Evolutionary conservation across 2,797 vertebrate genomes (phyloP).

Genomic region (Nannoperca obscura): DNA sequence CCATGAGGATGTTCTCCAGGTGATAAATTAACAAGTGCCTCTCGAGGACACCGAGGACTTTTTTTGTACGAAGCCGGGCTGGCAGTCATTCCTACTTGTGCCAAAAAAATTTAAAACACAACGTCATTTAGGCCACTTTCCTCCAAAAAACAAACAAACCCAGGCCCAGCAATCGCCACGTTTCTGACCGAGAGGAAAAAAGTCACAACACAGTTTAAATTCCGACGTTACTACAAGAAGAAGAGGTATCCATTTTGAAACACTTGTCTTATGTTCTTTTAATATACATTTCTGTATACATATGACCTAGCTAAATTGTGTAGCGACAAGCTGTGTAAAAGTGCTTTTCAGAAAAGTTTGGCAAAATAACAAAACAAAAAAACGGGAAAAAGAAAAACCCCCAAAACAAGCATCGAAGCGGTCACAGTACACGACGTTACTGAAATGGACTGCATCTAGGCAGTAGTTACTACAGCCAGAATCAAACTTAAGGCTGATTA

Average conservation of each 20-base stretch:
- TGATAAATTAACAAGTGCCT: constrained; percentile 62
- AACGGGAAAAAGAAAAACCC: background rate
- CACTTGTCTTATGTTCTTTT: constrained; percentile 76
- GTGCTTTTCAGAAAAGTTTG: constrained; percentile 83
- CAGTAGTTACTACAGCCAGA: constrained; percentile 69
- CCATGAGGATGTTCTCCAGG: constrained; percentile 53
- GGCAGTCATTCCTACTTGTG: constrained; percentile 70
- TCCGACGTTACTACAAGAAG: constrained; percentile 75
- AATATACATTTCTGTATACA: constrained; percentile 78
- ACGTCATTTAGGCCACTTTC: constrained; percentile 7
- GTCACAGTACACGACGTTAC: constrained; percentile 78
- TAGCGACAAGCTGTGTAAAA: constrained; percentile 79
- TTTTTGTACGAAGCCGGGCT: constrained; percentile 45
- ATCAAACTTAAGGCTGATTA: constrained; percentile 74
- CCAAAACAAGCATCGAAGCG: constrained; percentile 35
- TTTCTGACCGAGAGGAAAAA: constrained; percentile 63
- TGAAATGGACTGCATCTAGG: constrained; percentile 68
- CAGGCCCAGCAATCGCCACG: constrained; percentile 48
- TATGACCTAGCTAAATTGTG: constrained; percentile 71
- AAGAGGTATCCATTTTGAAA: constrained; percentile 85
- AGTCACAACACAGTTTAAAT: constrained; percentile 78
- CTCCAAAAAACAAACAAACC: background rate
- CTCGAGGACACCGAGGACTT: constrained; percentile 36
- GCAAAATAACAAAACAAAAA: constrained; percentile 46
- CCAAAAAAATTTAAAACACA: background rate